Percentiles rank a stretch among this genome's conserved stretches.
These are phyloP conservation scores for Hypotaenidia okinawae DNA, from an alignment of 2,797 vertebrate species.

Conservation along the genomic window DNA sequence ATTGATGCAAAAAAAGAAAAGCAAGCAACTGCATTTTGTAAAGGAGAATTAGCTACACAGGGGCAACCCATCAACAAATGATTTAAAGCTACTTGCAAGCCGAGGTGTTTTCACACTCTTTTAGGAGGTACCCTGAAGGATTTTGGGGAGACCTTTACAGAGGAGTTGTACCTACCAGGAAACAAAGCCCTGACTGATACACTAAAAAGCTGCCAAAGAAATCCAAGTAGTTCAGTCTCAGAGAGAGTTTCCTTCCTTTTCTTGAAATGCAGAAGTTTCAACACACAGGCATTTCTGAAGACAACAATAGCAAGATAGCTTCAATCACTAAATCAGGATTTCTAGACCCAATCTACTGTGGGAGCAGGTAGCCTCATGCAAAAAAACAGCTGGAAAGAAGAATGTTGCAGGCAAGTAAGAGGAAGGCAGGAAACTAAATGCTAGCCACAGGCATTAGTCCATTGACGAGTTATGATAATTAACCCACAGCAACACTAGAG, in stretches of 20 bases:
- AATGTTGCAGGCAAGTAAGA: not conserved
- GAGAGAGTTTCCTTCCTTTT: not conserved
- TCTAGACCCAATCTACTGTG: not conserved
- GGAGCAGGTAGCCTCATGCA: not conserved
- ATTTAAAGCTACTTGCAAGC: not conserved
- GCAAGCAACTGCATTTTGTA: not conserved
- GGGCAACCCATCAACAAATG: not conserved
- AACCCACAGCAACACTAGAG: not conserved
- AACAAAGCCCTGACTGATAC: not conserved
- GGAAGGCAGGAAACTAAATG: not conserved
- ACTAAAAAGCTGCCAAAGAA: not conserved
- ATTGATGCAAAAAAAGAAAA: not conserved
- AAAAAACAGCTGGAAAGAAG: not conserved
- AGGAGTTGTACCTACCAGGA: not conserved
- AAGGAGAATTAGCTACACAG: not conserved
- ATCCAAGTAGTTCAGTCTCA: not conserved
- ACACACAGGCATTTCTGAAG: not conserved
- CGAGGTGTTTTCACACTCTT: not conserved
- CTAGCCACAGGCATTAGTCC: not conserved
- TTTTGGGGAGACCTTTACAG: not conserved
- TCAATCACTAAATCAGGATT: not conserved
- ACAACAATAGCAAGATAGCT: not conserved
- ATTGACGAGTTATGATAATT: not conserved
- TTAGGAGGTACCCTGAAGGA: not conserved
- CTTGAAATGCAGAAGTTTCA: not conserved